Evolutionary conservation across 2,888 invertebrate genomes (phyloP), one percentile per base, ranked within the genome.

Genomic region (Caenorhabditis doughertyi): DNA sequence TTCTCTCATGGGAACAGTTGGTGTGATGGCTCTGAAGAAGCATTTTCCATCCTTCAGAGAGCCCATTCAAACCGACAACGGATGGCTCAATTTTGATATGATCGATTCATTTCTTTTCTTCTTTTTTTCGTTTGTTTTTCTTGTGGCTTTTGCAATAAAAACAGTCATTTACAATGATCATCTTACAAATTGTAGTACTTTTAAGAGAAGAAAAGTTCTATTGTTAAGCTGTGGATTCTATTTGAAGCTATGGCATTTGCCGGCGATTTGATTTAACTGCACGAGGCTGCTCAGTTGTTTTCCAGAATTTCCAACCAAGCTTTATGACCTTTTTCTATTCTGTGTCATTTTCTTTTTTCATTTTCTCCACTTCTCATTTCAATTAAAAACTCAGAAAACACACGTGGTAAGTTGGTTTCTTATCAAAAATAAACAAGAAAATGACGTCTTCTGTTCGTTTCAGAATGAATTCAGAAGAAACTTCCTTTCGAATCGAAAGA

Each of bases 1-100:
- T 18, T 47, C 32, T 53, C 73, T 62, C 73, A 42, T 7, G 73
- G 73, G 73, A 74, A 65, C 73, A 74, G 73, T 74, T 74, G 73
- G 64, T 62, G 51, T 44, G 39, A 49, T 56, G 49, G 35, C 18
- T 25, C 18, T 25, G 29, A 18, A 35, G 44, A 39, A 62, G 65
- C 47, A 23, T 60, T 39, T 23, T 29, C 42, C 16, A 13, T n/a
- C 49, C 49, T 47, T 35, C 51, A 65, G 32, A 60, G 23, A 39
- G 23, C 60, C 58, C 7, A 56, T 44, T 13, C 65, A 27, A 47
- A 25, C 47, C 25, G 49, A 42, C 53, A 39, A 60, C 42, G 23
- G 49, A 44, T 68, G 55, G 23, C 56, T 56, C 60, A 62, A 60
- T 72, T 73, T 64, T 53, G 65, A 65, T 56, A 74, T 74, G 73